Conservation (phyloP, 1,140 invertebrate species). For the Drusus annulatus region DNA sequence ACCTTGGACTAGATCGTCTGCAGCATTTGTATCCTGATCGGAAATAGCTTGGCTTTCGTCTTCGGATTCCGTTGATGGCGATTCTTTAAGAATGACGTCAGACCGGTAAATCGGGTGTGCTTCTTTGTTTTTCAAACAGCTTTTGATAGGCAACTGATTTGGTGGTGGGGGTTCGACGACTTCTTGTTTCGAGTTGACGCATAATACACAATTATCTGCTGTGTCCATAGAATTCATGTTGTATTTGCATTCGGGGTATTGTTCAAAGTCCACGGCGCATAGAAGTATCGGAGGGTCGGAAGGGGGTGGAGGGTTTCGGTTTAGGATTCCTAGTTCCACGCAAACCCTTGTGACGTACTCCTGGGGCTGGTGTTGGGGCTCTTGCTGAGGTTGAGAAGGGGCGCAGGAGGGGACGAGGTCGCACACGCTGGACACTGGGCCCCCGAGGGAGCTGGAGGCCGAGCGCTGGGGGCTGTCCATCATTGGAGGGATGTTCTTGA, state of each 20-base stretch:
- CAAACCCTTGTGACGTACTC: slow-evolving; percentile 66
- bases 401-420: slow-evolving; percentile 65
- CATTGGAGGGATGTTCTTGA: slow-evolving; percentile 61
- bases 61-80: slow-evolving; percentile 64
- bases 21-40: slow-evolving; percentile 62
- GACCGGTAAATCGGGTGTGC: slow-evolving; percentile 60
- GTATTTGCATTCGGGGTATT: slow-evolving; percentile 62
- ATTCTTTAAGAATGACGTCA: slow-evolving; percentile 64
- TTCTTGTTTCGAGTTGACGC: slow-evolving; percentile 67
- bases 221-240: slow-evolving; percentile 59
- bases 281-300: slow-evolving; percentile 62
- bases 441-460: slow-evolving; percentile 59
- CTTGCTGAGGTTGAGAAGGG: slow-evolving; percentile 40
- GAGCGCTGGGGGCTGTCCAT: slow-evolving; percentile 62
- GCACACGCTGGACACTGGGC: slow-evolving; percentile 64
- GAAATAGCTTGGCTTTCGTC: slow-evolving; percentile 63
- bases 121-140: slow-evolving; percentile 66
- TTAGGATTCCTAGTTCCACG: slow-evolving; percentile 65
- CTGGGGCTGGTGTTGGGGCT: slow-evolving; percentile 59
- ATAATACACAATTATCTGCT: slow-evolving; percentile 65
- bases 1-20: slow-evolving; percentile 33
- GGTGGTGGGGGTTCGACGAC: slow-evolving; percentile 64
- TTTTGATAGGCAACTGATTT: slow-evolving; percentile 64
- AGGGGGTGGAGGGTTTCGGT: slow-evolving; percentile 59
- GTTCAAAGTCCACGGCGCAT: slow-evolving; percentile 66